Evolutionary conservation across 2,888 invertebrate genomes (phyloP), one percentile per base, ranked within the genome.

Genomic region (Lasioglossum lativentre): DNA sequence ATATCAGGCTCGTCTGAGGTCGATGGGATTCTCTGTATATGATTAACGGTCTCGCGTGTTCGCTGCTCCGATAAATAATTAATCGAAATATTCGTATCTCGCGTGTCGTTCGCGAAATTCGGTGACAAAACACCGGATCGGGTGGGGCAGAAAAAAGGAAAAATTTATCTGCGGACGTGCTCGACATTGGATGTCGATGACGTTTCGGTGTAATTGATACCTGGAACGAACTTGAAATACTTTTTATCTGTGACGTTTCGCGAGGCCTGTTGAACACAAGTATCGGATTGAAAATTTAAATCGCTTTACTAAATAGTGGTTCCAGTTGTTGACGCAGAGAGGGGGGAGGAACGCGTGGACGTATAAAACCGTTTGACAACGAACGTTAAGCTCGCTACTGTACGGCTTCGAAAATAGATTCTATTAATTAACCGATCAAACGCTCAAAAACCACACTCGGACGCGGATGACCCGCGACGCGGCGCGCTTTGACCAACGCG

Each of bases 371-470:
- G 83, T 63, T 85, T 63, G 84, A 74, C 66, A 59, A 45, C 40
- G 19, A 85, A 80, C 68, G 75, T 47, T 76, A 45, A 45, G 38
- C n/a, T 71, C 66, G 47, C 59, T 34, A 59, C 27, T 19, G 73
- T 12, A 59, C 34, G 52, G 42, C 74, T 52, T 82, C 72, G 70
- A 63, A 79, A 86, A 82, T 79, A 52, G 79, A 80, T 86, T 80
- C 85, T 86, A 88, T 90, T 90, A 90, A 91, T 91, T 90, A 91
- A 89, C 88, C 88, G 88, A 90, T 85, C 87, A 88, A 91, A 90
- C 88, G 88, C 52, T 88, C 80, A 86, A 79, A 78, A 84, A 76
- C 79, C 76, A 76, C 82, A 80, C 83, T 52, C 82, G 34, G 66
- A 34, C 40, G 34, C 81, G 34, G 66, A 34, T 40, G 34, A 40